Base-by-base conservation (phyloP, 1,140 invertebrate species). In the Venturia canescens region DNA sequence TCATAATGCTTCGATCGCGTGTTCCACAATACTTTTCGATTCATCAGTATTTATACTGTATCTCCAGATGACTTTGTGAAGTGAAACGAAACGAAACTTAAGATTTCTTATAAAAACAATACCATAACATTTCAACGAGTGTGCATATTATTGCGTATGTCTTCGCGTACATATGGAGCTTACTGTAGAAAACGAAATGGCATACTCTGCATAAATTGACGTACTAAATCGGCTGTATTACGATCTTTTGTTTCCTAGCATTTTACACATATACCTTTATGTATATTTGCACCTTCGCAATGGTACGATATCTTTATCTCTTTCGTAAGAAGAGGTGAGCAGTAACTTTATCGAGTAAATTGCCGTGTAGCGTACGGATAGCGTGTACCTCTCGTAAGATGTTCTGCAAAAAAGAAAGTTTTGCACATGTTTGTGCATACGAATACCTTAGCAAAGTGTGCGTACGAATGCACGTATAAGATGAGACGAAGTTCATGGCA, bases 281-380 rank as follows among this genome's bases (percentile, higher is more conserved):
- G 11, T 66, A 66, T 1, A 48, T 48, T 31, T 29, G 31, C 48
- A 31, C 27, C 60, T 74, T 5, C 15, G 71, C 38, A 44, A 38
- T 53, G 44, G 71, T 48, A 44, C 44, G 71, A 74, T 74, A 74
- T 74, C 71, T 79, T 79, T 57, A 79, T 48, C 78, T 70, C 66
- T 63, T 78, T 66, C 27, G 53, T 27, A 57, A 63, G 38, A 53
- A 38, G 50, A 74, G 71, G 71, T 74, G 48, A 74, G 71, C 69
- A 67, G 80, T 79, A 84, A 78, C 80, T 84, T 83, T 79, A 82
- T 79, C 72, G 84, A 75, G 74, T 66, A 85, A 84, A 85, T 85
- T 84, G 82, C 82, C 78, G 77, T 80, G 27, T 80, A 82, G 76
- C 78, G 21, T 11, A 27, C 15, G 83, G 75, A 82, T 84, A 66